A percentile compares a stretch with the other conserved stretches of the same genome.
Evolutionary conservation across 2,888 invertebrate species (phyloP).

Genomic region (Creontiades dilutus): DNA sequence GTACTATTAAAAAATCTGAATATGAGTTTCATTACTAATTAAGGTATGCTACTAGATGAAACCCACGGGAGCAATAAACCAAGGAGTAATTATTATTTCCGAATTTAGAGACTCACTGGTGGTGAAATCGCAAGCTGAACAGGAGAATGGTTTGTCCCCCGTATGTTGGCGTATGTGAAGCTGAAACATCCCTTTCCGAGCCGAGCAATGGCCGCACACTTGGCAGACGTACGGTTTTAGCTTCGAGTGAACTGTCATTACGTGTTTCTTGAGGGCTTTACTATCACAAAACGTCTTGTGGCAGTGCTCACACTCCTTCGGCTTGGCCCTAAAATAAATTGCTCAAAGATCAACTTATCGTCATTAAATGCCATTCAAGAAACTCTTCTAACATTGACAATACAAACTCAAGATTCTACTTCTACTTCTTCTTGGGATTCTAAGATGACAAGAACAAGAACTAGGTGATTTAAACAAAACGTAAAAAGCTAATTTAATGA

Average conservation of each 20-base stretch:
- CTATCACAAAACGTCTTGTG: constrained; percentile 81
- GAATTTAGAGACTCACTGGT: constrained; percentile 79
- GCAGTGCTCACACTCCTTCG: constrained; percentile 82
- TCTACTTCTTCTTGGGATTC: too few relatives aligned
- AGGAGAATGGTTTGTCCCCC: constrained; percentile 88
- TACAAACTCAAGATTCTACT: too few relatives aligned
- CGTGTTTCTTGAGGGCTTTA: constrained; percentile 81
- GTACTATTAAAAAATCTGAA: too few relatives aligned
- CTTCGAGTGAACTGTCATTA: constrained; percentile 84
- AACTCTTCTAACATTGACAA: not conserved
- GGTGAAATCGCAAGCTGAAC: constrained; percentile 81
- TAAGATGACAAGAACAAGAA: too few relatives aligned
- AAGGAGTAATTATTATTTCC: too few relatives aligned
- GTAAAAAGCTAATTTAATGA: too few relatives aligned
- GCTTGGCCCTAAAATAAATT: constrained; percentile 78
- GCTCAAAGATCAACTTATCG: not conserved
- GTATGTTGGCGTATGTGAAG: constrained; percentile 86
- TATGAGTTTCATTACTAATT: too few relatives aligned
- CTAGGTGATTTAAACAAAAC: too few relatives aligned
- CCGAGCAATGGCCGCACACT: constrained; percentile 84
- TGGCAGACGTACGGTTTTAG: constrained; percentile 83
- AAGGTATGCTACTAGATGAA: too few relatives aligned
- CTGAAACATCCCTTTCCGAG: constrained; percentile 83
- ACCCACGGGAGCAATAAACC: too few relatives aligned
- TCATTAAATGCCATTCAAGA: not conserved